Evolutionary conservation across 2,797 vertebrate genomes (phyloP).

Genomic region (Merluccius polli): DNA sequence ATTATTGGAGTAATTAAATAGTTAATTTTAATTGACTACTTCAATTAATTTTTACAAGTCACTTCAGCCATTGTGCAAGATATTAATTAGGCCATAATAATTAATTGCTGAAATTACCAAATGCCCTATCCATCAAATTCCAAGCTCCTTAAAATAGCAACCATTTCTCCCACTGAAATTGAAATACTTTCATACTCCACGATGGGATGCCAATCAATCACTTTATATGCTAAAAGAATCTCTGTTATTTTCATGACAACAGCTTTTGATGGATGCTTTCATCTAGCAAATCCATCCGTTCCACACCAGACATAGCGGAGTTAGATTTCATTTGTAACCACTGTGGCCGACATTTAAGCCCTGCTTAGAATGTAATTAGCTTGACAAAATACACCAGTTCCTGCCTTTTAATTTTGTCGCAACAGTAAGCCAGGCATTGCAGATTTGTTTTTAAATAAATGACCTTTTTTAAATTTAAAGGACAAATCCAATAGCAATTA

Average conservation of each 20-base stretch:
- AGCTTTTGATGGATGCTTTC: constrained; percentile 15
- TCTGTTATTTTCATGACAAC: constrained; percentile 5
- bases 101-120: background rate
- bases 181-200: background rate
- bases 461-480: constrained; percentile 13
- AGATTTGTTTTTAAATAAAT: constrained; percentile 2
- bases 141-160: background rate
- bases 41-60: constrained; percentile 5
- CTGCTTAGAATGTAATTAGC: constrained; percentile 13
- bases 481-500: constrained; percentile 1
- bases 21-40: constrained; percentile 17
- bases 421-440: constrained; percentile 11
- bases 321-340: constrained; percentile 28
- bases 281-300: constrained; percentile 7
- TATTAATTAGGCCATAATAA: background rate
- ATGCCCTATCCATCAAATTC: background rate
- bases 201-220: constrained; percentile 14
- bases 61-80: background rate
- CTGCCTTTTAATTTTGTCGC: constrained; percentile 7
- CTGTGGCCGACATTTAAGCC: constrained; percentile 1
- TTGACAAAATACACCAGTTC: constrained; percentile 8
- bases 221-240: constrained; percentile 5
- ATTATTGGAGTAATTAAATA: background rate
- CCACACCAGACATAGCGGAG: constrained; percentile 12
- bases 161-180: background rate